Evolutionary conservation across 1,140 invertebrate species (phyloP).

Genomic region (Leptinotarsa undecemlineata): DNA sequence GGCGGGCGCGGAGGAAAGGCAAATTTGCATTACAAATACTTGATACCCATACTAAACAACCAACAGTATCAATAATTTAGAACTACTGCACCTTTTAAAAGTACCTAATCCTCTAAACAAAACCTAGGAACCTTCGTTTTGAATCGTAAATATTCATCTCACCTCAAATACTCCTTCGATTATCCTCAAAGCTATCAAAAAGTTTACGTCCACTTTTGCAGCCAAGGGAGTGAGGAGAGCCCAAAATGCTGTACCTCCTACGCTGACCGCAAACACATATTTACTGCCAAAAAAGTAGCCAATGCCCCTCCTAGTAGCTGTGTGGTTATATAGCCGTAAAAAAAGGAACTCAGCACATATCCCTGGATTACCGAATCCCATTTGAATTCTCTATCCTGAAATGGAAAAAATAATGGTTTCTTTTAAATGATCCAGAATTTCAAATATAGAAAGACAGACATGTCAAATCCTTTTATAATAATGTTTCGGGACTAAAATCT

Average conservation of each 20-base stretch:
- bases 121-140: too few species aligned
- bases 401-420: not conserved
- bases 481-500: too few species aligned
- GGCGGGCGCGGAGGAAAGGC: too few species aligned
- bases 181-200: constrained; percentile 75
- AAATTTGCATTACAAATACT: too few species aligned
- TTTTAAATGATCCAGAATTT: not conserved
- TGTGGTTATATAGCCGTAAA: constrained; percentile 77
- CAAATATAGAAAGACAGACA: too few species aligned
- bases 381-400: constrained; percentile 65
- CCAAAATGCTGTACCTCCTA: constrained; percentile 77
- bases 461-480: too few species aligned
- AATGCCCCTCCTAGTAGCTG: constrained; percentile 66
- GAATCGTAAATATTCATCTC: constrained; percentile 23
- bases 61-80: too few species aligned
- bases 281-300: constrained; percentile 62
- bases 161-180: constrained; percentile 90
- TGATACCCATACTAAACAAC: too few species aligned
- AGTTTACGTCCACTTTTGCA: constrained; percentile 69
- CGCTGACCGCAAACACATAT: constrained; percentile 75
- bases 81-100: too few species aligned
- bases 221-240: constrained; percentile 81
- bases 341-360: constrained; percentile 78
- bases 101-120: too few species aligned
- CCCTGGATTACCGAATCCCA: constrained; percentile 81